Base-by-base conservation (phyloP, 2,888 invertebrate genomes). In the Epirrita christyi region DNA sequence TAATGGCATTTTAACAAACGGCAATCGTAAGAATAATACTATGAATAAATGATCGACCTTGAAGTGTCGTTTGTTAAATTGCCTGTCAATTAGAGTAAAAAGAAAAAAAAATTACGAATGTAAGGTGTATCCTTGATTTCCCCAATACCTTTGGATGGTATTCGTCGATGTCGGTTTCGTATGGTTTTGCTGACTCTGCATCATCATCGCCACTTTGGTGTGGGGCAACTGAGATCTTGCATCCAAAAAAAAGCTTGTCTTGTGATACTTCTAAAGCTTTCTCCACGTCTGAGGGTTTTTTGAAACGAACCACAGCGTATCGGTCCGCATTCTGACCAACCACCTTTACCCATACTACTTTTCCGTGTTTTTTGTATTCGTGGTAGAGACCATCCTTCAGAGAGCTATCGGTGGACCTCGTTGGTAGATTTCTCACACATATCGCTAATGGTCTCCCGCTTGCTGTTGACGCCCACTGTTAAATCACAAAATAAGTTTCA, bases 351-450 rank as follows among this genome's bases (percentile, higher is more conserved):
- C 97, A 97, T 73, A 97, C 97, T 75, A 98, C 98, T 92, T 98
- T 98, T 65, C 98, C 99, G 91, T 98, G 98, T 85, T 98, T 99
- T 93, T 99, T 99, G 94, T 98, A 99, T 92, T 98, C 98, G 93
- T 99, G 98, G 93, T 98, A 99, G 71, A 99, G 95, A 70, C 98
- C 99, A 92, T 99, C 99, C 92, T 98, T 98, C 73, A 99, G 93
- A 76, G 98, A 98, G 73, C 98, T 97, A 88, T 98, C 98, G 83
- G 96, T 95, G 75, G 97, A 98, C 75, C 98, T 94, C 64, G 96
- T 94, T 66, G 98, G 98, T 78, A 98, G 93, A 92, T 98, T 98
- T 78, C 96, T 94, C 72, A 98, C 97, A 92, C 97, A 97, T 81
- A 98, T 97, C 66, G 97, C 97, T 75, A 97, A 89, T 59, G 97